phyloP scores from a whole-genome alignment of 2,888 invertebrate species.

The Drosophila kambysellisi region DNA sequence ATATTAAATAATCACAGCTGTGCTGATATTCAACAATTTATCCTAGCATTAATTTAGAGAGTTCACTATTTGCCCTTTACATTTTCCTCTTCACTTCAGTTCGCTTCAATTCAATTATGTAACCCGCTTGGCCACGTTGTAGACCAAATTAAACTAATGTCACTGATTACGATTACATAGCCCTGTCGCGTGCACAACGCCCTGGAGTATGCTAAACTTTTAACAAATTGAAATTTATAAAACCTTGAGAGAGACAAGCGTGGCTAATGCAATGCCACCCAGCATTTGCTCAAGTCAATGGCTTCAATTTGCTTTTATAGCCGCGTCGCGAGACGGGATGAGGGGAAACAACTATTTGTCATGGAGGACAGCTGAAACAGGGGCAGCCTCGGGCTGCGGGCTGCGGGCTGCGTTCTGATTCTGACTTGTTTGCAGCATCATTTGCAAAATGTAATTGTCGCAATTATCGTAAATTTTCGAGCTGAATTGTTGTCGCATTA shows the following conservation, averaged over 20 bases:
- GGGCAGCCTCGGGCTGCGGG: slow-evolving; percentile 3
- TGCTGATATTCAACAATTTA: background rate
- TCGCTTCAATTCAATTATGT: slow-evolving; percentile 30
- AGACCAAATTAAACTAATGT: slow-evolving; percentile 40
- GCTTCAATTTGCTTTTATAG: slow-evolving; percentile 76
- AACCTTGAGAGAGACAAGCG: slow-evolving; percentile 37
- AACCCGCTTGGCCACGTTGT: slow-evolving; percentile 13
- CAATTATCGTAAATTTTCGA: slow-evolving; percentile 78
- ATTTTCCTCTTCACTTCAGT: background rate
- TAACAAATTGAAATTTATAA: slow-evolving; percentile 80
- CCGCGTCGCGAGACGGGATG: slow-evolving; percentile 2
- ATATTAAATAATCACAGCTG: background rate
- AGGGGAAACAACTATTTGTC: slow-evolving; percentile 65
- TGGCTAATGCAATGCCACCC: slow-evolving; percentile 54
- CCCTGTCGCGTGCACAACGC: slow-evolving; percentile 27
- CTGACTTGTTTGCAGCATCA: slow-evolving; percentile 72
- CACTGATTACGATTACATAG: slow-evolving; percentile 44
- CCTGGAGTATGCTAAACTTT: slow-evolving; percentile 73
- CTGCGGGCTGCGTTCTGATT: slow-evolving; percentile 11
- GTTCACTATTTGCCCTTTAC: background rate
- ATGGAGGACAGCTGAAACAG: slow-evolving; percentile 14
- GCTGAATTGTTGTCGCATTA: slow-evolving; percentile 71
- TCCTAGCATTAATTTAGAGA: background rate
- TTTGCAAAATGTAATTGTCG: slow-evolving; percentile 76
- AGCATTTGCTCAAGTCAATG: slow-evolving; percentile 76